Conservation (phyloP, 2,113 vertebrate species). For the Phoenicopterus ruber region DNA sequence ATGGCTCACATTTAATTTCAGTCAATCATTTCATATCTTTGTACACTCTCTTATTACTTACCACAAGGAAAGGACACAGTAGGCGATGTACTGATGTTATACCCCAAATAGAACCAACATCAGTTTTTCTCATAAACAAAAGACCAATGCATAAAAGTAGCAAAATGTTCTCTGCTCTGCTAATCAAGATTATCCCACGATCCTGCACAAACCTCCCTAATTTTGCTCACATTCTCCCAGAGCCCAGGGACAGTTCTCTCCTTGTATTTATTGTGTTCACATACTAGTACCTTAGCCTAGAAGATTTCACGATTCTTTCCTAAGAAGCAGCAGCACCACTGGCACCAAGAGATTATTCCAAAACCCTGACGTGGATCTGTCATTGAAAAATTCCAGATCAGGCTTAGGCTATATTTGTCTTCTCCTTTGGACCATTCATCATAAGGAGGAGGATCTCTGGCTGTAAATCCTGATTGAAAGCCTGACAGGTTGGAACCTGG, state of each 20-base stretch:
- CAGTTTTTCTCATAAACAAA: neutral
- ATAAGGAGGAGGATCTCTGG: slow-evolving; percentile 5
- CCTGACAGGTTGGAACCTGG: neutral
- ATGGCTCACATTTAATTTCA: slow-evolving; percentile 24
- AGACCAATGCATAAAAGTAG: neutral
- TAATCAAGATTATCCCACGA: neutral
- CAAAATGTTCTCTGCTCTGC: neutral
- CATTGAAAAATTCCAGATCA: neutral
- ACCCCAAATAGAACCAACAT: neutral
- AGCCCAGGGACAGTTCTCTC: neutral
- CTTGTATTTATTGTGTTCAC: neutral
- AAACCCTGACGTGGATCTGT: neutral
- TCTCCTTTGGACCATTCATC: slow-evolving; percentile 22
- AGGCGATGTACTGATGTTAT: neutral
- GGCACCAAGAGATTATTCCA: neutral
- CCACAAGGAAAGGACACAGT: neutral
- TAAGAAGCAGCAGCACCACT: neutral
- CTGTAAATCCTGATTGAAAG: slow-evolving; percentile 23
- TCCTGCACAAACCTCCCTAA: neutral
- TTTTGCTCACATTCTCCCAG: neutral
- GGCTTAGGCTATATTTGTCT: neutral
- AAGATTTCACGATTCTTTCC: neutral
- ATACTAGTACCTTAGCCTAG: neutral
- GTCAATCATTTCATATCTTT: neutral
- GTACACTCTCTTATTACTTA: neutral